phyloP scores from a whole-genome alignment of 2,888 invertebrate species.

The Shargacucullia verbasci region DNA sequence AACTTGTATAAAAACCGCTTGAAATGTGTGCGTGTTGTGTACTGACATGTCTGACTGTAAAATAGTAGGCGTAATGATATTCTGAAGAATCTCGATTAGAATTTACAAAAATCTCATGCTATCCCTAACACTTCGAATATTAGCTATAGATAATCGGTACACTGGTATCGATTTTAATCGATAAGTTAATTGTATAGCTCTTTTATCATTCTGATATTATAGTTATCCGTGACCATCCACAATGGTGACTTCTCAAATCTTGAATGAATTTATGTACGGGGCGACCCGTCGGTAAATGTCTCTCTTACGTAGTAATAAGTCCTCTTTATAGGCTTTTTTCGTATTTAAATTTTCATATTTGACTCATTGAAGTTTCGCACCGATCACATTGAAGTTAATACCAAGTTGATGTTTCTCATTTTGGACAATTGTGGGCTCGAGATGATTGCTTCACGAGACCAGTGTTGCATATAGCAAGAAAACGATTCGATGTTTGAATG shows the following conservation, averaged over 20 bases:
- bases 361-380: constrained; percentile 71
- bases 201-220: constrained; percentile 41
- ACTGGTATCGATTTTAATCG: constrained; percentile 31
- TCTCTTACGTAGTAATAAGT: constrained; percentile 67
- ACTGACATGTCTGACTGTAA: constrained; percentile 60
- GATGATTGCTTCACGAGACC: constrained; percentile 37
- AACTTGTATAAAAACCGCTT: constrained; percentile 54
- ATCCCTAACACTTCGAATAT: constrained; percentile 34
- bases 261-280: constrained; percentile 53
- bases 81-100: constrained; percentile 59
- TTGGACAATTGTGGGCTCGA: constrained; percentile 49
- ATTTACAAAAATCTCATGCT: constrained; percentile 50
- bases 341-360: constrained; percentile 60
- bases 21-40: constrained; percentile 50
- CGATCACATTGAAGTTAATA: constrained; percentile 65
- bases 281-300: constrained; percentile 60
- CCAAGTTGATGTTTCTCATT: constrained; percentile 70
- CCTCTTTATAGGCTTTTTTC: constrained; percentile 69
- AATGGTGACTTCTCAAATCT: constrained; percentile 39
- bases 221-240: constrained; percentile 26
- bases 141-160: constrained; percentile 33
- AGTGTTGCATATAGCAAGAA: constrained; percentile 19
- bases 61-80: constrained; percentile 60
- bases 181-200: constrained; percentile 37
- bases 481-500: constrained; percentile 5